Evolutionary conservation across 1,140 invertebrate genomes (phyloP).

Genomic region (Eumeta japonica): DNA sequence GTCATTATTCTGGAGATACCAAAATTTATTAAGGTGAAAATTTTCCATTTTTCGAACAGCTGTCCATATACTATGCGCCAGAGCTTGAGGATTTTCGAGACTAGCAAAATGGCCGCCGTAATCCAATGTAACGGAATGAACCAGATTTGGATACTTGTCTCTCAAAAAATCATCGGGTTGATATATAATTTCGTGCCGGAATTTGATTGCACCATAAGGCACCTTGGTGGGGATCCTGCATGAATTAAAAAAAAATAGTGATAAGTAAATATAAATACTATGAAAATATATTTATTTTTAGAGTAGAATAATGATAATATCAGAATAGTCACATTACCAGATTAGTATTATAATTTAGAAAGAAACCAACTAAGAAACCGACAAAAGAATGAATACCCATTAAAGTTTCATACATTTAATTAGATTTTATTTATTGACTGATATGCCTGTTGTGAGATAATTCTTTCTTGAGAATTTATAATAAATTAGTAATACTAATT

Average conservation of each 20-base stretch:
- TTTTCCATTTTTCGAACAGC: constrained; percentile 2
- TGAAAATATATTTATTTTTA: background rate
- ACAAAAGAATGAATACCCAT: too few species aligned
- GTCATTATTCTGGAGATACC: too few species aligned
- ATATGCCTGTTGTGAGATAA: too few species aligned
- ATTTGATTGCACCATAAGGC: constrained; percentile 29
- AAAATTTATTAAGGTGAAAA: too few species aligned
- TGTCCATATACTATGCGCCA: constrained; percentile 2
- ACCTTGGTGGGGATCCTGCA: constrained; percentile 11
- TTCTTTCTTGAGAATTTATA: too few species aligned
- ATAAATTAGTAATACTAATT: too few species aligned
- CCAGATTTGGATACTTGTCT: constrained; percentile 28
- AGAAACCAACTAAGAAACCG: too few species aligned
- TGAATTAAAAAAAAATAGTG: constrained; percentile 1
- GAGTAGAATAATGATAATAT: background rate
- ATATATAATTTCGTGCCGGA: constrained; percentile 30
- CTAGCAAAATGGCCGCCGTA: constrained; percentile 64
- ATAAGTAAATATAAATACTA: background rate
- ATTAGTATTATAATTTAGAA: too few species aligned
- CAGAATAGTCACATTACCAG: background rate
- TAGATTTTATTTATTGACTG: too few species aligned
- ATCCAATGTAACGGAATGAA: constrained; percentile 21
- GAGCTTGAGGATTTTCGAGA: constrained; percentile 49
- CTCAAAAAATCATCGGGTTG: constrained; percentile 22
- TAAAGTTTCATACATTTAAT: too few species aligned